Evolutionary conservation across 2,888 invertebrate species (phyloP).

Genomic region (Pristionchus maxplancki): DNA sequence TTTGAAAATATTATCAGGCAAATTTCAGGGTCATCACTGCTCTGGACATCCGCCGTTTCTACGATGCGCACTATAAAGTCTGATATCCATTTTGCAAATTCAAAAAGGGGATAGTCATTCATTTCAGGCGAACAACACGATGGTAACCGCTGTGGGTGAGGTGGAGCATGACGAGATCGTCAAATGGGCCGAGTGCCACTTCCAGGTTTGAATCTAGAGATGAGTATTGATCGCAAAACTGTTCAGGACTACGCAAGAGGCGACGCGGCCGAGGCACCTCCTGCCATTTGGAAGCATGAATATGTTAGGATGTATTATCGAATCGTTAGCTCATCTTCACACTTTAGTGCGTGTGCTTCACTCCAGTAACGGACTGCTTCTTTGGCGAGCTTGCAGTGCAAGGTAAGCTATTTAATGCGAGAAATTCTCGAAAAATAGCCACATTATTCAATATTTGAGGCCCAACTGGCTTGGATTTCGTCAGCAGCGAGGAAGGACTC

Average conservation of each 20-base stretch:
- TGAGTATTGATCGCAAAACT: neutral
- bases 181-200: neutral
- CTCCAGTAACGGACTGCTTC: neutral
- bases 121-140: neutral
- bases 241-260: neutral
- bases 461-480: neutral
- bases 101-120: too few species aligned
- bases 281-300: neutral
- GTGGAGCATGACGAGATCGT: constrained; percentile 4
- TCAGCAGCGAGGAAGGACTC: neutral
- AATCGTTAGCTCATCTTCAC: neutral
- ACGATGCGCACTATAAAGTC: neutral
- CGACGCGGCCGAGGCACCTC: neutral
- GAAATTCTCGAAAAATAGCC: neutral
- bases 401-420: neutral
- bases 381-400: neutral
- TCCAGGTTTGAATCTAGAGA: neutral
- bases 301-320: neutral
- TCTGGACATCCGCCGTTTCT: neutral
- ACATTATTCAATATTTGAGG: neutral
- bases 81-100: too few species aligned
- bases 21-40: neutral
- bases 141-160: neutral
- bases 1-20: neutral
- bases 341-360: neutral